Evolutionary conservation across 2,797 vertebrate genomes (phyloP).

Genomic region (Chlorospingus semifuscus): DNA sequence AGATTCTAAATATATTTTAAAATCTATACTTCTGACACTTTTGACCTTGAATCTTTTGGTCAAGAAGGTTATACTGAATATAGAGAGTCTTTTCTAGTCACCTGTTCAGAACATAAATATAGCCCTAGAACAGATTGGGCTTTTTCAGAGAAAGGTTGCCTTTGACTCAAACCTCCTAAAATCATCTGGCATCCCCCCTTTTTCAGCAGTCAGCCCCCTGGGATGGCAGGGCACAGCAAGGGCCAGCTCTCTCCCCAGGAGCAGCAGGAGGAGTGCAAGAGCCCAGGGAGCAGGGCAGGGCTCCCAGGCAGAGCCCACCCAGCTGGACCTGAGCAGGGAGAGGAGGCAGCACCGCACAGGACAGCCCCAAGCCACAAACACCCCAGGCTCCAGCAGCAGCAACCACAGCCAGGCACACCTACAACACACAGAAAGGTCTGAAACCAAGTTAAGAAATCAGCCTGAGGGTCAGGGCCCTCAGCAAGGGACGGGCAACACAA

Average conservation of each 20-base stretch:
- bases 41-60: not conserved
- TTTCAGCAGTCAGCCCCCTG: not conserved
- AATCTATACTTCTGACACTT: conserved; percentile 46
- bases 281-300: not conserved
- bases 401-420: fast-evolving
- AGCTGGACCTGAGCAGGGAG: fast-evolving
- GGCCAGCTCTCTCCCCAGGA: fast-evolving
- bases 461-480: fast-evolving
- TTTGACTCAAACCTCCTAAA: not conserved
- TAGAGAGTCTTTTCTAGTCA: not conserved
- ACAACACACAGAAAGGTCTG: fast-evolving
- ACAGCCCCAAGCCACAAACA: fast-evolving
- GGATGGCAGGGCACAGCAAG: not conserved
- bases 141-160: not conserved
- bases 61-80: not conserved
- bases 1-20: conserved; percentile 23
- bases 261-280: fast-evolving
- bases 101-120: not conserved
- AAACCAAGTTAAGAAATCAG: fast-evolving
- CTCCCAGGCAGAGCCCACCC: not conserved
- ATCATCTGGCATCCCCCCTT: fast-evolving
- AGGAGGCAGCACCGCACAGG: fast-evolving
- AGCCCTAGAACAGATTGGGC: not conserved
- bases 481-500: fast-evolving
- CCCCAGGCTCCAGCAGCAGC: fast-evolving